These are phyloP conservation scores for Acutogordius australiensis DNA, from an alignment of 2,888 invertebrate genomes.

Conservation along the genomic window DNA sequence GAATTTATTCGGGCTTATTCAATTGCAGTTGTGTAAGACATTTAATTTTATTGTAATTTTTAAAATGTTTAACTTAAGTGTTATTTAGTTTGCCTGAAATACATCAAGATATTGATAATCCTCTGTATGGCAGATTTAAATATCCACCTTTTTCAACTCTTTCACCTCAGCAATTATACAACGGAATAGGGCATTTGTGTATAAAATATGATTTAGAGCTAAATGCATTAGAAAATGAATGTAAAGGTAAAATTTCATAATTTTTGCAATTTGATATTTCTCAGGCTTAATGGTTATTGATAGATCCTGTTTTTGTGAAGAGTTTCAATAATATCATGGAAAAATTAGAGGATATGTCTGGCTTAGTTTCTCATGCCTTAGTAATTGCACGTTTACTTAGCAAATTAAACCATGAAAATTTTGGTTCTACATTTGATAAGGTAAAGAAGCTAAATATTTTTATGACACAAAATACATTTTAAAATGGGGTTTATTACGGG, in stretches of 20 bases:
- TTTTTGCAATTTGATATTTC: too few relatives aligned
- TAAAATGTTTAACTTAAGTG: background rate
- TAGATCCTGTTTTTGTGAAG: background rate
- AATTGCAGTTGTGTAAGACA: conserved; percentile 5
- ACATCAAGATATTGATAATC: background rate
- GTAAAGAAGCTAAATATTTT: too few relatives aligned
- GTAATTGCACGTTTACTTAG: background rate
- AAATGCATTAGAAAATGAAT: background rate
- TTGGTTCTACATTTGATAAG: background rate
- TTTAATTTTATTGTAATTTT: background rate
- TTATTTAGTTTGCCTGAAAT: conserved; percentile 8
- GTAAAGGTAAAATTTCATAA: background rate
- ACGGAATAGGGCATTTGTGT: conserved; percentile 2
- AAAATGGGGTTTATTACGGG: too few relatives aligned
- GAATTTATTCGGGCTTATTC: too few relatives aligned
- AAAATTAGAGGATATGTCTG: background rate
- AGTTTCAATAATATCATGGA: background rate
- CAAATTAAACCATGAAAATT: background rate
- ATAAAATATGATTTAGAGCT: background rate
- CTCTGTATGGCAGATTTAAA: background rate
- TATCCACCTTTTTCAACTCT: background rate
- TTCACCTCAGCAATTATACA: conserved; percentile 4
- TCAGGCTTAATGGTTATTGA: too few relatives aligned
- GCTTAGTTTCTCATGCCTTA: background rate
- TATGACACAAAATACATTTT: too few relatives aligned